Percentiles rank a stretch among this genome's conserved stretches.
phyloP scores from a whole-genome alignment of 2,113 vertebrate genomes.

The Pterocles burchelli region DNA sequence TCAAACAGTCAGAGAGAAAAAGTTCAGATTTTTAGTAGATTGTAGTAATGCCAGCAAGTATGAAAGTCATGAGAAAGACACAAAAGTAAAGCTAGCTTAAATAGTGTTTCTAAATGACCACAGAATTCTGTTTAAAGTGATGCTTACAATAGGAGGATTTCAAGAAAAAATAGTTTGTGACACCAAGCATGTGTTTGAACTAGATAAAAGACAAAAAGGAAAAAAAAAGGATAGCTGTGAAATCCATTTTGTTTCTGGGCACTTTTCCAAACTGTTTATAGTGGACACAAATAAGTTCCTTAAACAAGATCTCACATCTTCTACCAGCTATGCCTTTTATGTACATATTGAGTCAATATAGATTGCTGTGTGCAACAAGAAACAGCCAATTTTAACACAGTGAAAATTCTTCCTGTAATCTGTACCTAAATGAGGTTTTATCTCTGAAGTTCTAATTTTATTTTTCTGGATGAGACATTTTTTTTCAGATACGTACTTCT shows the following conservation, averaged over 20 bases:
- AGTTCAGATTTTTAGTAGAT: neutral
- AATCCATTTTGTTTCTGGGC: neutral
- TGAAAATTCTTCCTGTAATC: neutral
- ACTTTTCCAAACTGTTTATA: neutral
- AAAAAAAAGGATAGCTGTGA: neutral
- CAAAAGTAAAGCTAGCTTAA: neutral
- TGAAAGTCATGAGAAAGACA: neutral
- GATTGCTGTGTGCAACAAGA: neutral
- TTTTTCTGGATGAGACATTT: neutral
- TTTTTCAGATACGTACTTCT: neutral
- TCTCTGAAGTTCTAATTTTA: neutral
- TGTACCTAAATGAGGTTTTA: neutral
- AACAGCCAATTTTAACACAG: fast-evolving
- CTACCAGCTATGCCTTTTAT: neutral
- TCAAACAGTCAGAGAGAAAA: neutral
- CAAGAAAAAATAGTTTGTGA: neutral
- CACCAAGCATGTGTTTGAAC: neutral
- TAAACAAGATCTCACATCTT: neutral
- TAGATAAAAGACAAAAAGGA: neutral
- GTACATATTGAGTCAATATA: neutral
- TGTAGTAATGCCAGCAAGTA: neutral
- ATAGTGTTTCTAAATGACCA: neutral
- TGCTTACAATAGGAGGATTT: neutral
- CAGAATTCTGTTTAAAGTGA: neutral
- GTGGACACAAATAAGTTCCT: neutral